phyloP scores from a whole-genome alignment of 2,888 invertebrate genomes.

The Pasiphila rectangulata region DNA sequence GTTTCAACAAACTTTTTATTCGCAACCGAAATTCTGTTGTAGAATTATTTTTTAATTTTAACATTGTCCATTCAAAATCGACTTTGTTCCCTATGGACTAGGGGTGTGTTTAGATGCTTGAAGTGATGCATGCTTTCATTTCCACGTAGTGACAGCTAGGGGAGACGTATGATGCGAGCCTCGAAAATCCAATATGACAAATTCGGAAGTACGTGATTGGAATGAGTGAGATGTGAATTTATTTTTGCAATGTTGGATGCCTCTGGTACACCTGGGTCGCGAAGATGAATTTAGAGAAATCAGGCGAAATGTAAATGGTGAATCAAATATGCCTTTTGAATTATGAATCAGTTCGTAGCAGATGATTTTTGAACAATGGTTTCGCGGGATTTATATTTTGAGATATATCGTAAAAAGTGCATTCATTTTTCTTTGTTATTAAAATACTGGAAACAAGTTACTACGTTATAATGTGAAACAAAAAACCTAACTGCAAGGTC shows the following conservation, averaged over 20 bases:
- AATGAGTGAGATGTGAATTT: conserved; percentile 70
- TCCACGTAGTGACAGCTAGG: conserved; percentile 70
- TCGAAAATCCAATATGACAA: conserved; percentile 81
- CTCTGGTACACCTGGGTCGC: conserved; percentile 49
- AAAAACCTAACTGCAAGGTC: no score
- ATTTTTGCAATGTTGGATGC: conserved; percentile 56
- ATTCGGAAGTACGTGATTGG: conserved; percentile 79
- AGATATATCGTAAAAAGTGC: neutral
- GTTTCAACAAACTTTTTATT: conserved; percentile 39
- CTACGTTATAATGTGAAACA: no score
- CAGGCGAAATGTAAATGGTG: conserved; percentile 35
- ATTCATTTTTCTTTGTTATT: no score
- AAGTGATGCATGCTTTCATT: conserved; percentile 75
- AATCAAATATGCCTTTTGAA: conserved; percentile 20
- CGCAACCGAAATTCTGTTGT: conserved; percentile 51
- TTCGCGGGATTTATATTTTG: neutral
- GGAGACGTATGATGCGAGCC: conserved; percentile 70
- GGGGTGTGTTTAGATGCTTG: conserved; percentile 40
- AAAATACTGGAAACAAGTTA: no score
- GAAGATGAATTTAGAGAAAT: conserved; percentile 50
- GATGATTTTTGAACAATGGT: neutral
- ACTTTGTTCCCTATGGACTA: conserved; percentile 37
- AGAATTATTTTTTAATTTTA: conserved; percentile 40
- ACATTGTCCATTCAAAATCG: conserved; percentile 14
- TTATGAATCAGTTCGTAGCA: conserved; percentile 3